These are phyloP conservation scores for Drosophila mauritiana DNA, from an alignment of 1,140 invertebrate species.

Conservation along the genomic window DNA sequence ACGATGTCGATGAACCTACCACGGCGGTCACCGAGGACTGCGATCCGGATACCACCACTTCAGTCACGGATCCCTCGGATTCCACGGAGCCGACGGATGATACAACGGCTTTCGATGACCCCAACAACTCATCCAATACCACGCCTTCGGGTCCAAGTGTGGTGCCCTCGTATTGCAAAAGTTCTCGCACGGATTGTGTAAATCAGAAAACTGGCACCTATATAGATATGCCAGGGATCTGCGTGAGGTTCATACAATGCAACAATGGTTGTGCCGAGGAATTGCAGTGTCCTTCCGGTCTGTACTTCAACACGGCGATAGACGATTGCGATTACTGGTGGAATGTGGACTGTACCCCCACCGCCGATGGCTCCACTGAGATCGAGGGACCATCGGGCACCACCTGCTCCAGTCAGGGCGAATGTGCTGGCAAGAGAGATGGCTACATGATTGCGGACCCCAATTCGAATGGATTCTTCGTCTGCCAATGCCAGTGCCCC, in stretches of 20 bases:
- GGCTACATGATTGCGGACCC: constrained; percentile 39
- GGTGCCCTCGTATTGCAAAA: constrained; percentile 41
- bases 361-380: constrained; percentile 21
- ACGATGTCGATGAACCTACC: constrained; percentile 2
- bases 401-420: constrained; percentile 30
- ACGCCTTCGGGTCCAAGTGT: constrained; percentile 6
- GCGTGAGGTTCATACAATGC: constrained; percentile 54
- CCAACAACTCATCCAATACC: constrained; percentile 7
- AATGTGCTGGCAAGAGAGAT: constrained; percentile 32
- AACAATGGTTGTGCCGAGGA: constrained; percentile 46
- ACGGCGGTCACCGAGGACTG: constrained; percentile 19
- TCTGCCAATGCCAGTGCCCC: constrained; percentile 69
- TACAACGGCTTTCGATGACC: constrained; percentile 2
- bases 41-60: constrained; percentile 2
- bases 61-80: neutral
- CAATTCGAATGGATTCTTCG: constrained; percentile 49
- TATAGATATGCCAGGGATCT: constrained; percentile 34
- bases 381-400: constrained; percentile 59
- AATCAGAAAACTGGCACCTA: constrained; percentile 4
- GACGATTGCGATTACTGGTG: constrained; percentile 29
- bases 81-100: constrained; percentile 3
- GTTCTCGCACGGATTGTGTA: constrained; percentile 23
- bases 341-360: constrained; percentile 43
- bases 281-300: constrained; percentile 42
- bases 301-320: constrained; percentile 36